A percentile compares a stretch with the other conserved stretches of the same genome.
These are phyloP conservation scores for Ailuropoda melanoleuca DNA, from an alignment of 2,113 vertebrate genomes.

Conservation along the genomic window DNA sequence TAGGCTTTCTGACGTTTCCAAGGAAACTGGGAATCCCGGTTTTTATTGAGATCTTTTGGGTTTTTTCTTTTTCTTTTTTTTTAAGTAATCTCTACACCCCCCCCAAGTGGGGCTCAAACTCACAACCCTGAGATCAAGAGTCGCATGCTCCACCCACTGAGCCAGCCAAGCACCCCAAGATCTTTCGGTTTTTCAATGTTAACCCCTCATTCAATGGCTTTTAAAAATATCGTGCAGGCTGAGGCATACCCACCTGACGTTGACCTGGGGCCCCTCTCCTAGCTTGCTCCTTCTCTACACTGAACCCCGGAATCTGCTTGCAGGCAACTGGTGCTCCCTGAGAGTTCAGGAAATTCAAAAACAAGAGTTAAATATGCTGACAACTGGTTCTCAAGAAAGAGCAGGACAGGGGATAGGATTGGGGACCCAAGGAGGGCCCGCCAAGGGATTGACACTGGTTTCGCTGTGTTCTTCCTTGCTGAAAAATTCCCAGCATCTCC, in stretches of 20 bases:
- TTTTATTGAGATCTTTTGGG: neutral
- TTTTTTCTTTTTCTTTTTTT: neutral
- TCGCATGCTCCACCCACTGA: neutral
- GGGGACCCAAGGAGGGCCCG: neutral
- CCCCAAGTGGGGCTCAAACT: neutral
- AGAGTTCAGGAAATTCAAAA: slow-evolving; percentile 2
- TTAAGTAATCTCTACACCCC: neutral
- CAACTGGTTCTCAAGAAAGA: neutral
- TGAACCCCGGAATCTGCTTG: neutral
- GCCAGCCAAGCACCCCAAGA: neutral
- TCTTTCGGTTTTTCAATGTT: neutral
- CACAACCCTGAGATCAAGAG: neutral
- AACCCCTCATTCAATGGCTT: neutral
- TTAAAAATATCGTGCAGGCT: neutral
- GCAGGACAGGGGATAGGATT: neutral
- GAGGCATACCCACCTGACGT: neutral
- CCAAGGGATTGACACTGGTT: neutral
- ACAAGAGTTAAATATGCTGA: neutral
- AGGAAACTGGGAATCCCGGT: neutral
- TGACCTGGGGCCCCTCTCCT: neutral
- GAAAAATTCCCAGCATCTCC: neutral
- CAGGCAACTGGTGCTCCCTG: neutral
- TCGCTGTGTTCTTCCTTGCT: neutral
- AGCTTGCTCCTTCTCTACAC: neutral
- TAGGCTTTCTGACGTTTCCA: neutral